Evolutionary conservation across 1,140 invertebrate species (phyloP).

Genomic region (Centruroides sculpturatus): DNA sequence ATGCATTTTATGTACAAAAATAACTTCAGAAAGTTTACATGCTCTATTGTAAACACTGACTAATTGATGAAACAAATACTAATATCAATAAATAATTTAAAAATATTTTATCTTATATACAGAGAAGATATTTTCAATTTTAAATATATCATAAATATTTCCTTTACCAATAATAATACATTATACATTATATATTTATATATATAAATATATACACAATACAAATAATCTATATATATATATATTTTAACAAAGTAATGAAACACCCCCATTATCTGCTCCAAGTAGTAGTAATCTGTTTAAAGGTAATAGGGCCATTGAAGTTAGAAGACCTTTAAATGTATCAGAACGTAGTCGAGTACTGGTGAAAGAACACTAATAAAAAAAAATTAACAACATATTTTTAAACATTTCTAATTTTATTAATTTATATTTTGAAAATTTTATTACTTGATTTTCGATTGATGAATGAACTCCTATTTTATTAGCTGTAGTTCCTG

Average conservation of each 20-base stretch:
- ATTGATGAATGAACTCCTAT: constrained; percentile 73
- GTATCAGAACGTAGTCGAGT: constrained; percentile 74
- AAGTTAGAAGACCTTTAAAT: constrained; percentile 79
- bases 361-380: constrained; percentile 57
- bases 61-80: too few relatives aligned
- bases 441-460: constrained; percentile 28
- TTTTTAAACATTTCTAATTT: background rate
- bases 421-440: background rate
- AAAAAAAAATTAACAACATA: constrained; percentile 4
- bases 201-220: background rate
- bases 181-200: background rate
- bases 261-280: constrained; percentile 76
- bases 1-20: too few relatives aligned
- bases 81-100: too few relatives aligned
- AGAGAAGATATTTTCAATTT: too few relatives aligned
- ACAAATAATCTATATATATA: background rate
- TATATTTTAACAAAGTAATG: constrained; percentile 54
- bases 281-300: constrained; percentile 76
- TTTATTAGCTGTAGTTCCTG: constrained; percentile 50
- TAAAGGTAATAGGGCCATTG: constrained; percentile 70
- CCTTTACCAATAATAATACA: too few relatives aligned
- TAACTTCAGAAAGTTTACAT: too few relatives aligned
- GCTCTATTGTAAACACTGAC: too few relatives aligned
- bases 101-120: too few relatives aligned
- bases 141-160: too few relatives aligned